Conservation (phyloP, 1,140 invertebrate genomes). For the Papilio machaon region DNA sequence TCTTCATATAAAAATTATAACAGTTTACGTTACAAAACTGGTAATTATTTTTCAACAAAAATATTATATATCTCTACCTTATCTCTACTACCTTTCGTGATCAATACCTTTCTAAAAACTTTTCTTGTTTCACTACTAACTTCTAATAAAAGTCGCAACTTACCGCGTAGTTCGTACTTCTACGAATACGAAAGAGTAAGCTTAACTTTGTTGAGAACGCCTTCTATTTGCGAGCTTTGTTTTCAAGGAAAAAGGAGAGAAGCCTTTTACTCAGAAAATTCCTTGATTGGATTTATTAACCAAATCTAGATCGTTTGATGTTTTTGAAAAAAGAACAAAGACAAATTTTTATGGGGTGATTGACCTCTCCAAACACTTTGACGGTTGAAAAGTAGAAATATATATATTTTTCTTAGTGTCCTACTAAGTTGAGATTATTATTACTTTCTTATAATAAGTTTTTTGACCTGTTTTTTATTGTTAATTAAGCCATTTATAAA, state of each 20-base stretch:
- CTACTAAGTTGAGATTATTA: too few species aligned
- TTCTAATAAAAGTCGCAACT: slow-evolving; percentile 5
- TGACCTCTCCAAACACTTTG: background rate
- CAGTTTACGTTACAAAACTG: too few species aligned
- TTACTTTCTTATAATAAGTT: background rate
- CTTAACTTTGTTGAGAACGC: background rate
- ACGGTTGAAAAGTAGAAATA: background rate
- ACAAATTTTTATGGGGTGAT: background rate
- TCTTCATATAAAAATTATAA: too few species aligned
- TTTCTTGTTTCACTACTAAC: background rate
- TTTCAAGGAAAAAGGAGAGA: slow-evolving; percentile 8
- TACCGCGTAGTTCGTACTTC: background rate
- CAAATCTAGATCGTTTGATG: background rate
- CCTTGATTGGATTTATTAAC: background rate
- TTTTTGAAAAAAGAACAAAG: background rate
- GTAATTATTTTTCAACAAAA: too few species aligned
- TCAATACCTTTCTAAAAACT: background rate
- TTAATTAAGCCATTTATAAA: background rate
- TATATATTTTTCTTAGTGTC: background rate
- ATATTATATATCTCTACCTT: too few species aligned
- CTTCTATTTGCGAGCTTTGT: background rate
- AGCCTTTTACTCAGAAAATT: background rate
- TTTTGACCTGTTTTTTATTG: background rate
- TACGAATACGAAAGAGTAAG: background rate
- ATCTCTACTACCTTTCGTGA: background rate